Evolutionary conservation across 2,797 vertebrate genomes (phyloP).

Genomic region (Liparis tanakae): DNA sequence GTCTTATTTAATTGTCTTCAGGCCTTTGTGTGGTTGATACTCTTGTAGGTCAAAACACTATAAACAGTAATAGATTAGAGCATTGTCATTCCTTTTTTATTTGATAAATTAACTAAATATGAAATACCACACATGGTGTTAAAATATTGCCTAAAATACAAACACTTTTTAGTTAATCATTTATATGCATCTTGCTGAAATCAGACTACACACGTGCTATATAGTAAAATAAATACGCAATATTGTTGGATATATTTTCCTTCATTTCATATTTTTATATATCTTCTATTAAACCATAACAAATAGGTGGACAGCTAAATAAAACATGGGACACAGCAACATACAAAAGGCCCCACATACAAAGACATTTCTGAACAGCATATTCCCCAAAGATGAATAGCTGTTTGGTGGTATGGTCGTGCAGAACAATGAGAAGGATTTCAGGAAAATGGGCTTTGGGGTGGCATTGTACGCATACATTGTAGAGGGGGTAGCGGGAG

Average conservation of each 20-base stretch:
- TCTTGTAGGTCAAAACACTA: constrained; percentile 35
- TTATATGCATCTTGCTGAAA: constrained; percentile 51
- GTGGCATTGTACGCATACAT: constrained; percentile 83
- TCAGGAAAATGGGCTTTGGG: constrained; percentile 87
- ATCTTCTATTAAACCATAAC: constrained; percentile 52
- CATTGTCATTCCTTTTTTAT: constrained; percentile 13
- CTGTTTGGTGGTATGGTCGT: constrained; percentile 83
- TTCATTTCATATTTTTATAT: constrained; percentile 28
- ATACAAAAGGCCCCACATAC: constrained; percentile 71
- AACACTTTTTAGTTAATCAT: constrained; percentile 40
- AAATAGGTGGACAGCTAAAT: constrained; percentile 55
- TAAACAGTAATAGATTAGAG: constrained; percentile 37
- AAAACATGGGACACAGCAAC: constrained; percentile 57
- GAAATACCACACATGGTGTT: not conserved
- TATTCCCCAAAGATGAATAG: constrained; percentile 86
- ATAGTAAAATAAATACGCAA: constrained; percentile 51
- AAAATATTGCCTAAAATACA: constrained; percentile 27
- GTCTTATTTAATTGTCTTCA: constrained; percentile 71
- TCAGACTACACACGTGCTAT: constrained; percentile 47
- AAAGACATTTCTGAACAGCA: constrained; percentile 84
- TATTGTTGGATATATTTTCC: constrained; percentile 51
- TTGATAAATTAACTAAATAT: constrained; percentile 27
- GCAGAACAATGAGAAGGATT: constrained; percentile 85
- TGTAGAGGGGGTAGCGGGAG: constrained; percentile 47
- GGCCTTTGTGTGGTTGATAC: constrained; percentile 31